Evolutionary conservation across 2,113 vertebrate genomes (phyloP).

Genomic region (Cebidichthys violaceus): DNA sequence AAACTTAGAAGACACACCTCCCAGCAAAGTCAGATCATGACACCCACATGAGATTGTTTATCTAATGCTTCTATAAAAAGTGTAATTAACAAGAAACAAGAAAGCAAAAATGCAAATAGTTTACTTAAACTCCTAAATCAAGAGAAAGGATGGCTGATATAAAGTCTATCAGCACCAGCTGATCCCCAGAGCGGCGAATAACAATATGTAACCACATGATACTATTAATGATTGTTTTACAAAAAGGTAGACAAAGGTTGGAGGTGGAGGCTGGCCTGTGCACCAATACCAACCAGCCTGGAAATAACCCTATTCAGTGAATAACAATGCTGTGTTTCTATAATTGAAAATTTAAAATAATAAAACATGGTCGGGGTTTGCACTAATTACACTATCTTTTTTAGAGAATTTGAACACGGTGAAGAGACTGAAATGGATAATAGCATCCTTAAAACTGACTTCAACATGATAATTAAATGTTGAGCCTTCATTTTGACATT

Average conservation of each 20-base stretch:
- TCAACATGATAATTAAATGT: conserved; percentile 40
- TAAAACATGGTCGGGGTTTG: not conserved
- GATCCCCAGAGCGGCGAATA: not conserved
- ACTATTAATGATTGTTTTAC: not conserved
- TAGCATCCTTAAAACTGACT: conserved; percentile 13
- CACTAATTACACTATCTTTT: not conserved
- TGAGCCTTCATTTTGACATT: not conserved
- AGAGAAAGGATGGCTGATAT: not conserved
- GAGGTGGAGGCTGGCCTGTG: not conserved
- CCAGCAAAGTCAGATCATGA: no score
- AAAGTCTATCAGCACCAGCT: not conserved
- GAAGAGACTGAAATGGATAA: not conserved
- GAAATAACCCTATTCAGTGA: not conserved
- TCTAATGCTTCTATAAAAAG: not conserved
- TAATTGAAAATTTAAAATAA: not conserved
- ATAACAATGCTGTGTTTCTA: not conserved
- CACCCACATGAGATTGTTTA: no score
- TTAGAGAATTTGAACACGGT: conserved; percentile 4
- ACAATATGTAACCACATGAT: not conserved
- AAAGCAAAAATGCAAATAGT: not conserved
- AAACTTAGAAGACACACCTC: no score
- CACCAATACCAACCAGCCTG: not conserved
- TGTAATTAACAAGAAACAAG: not conserved
- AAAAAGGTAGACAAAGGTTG: not conserved
- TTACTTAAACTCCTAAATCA: not conserved